A percentile compares a stretch with the other conserved stretches of the same genome.
These are phyloP conservation scores for Meiosimyza platycephala DNA, from an alignment of 2,888 invertebrate species.

Conservation along the genomic window DNA sequence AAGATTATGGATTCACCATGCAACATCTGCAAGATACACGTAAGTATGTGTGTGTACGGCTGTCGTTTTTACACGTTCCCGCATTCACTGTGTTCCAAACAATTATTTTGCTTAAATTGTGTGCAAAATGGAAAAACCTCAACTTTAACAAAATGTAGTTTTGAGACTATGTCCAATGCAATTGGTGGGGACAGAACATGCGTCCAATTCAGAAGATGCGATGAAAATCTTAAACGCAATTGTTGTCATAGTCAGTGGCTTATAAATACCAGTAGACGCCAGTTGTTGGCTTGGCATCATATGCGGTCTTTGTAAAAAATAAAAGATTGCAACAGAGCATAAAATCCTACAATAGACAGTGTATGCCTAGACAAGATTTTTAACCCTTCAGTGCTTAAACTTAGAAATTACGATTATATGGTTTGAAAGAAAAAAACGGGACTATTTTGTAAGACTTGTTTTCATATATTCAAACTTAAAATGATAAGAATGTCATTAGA, in stretches of 20 bases:
- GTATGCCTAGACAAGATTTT: no score
- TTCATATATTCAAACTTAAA: no score
- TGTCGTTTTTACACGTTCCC: no score
- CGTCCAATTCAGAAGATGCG: slow-evolving; percentile 15
- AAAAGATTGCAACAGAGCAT: no score
- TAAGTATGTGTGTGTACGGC: background rate
- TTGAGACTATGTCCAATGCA: no score
- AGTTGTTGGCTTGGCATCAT: no score
- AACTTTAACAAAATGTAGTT: background rate
- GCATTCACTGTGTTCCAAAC: slow-evolving; percentile 2
- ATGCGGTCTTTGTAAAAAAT: background rate
- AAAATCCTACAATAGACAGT: no score
- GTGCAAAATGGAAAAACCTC: slow-evolving; percentile 13
- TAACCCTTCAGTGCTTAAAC: no score
- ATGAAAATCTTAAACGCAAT: slow-evolving; percentile 33
- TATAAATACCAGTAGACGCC: background rate
- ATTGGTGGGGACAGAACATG: background rate
- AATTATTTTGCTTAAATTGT: slow-evolving; percentile 27
- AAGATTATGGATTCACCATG: slow-evolving; percentile 21
- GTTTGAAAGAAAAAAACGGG: no score
- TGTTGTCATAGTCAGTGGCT: slow-evolving; percentile 3
- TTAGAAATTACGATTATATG: no score
- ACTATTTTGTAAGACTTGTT: no score
- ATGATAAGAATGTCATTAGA: no score
- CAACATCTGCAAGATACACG: background rate